These are phyloP conservation scores for Xiphophorus maculatus DNA, from an alignment of 2,113 vertebrate genomes.

Conservation along the genomic window DNA sequence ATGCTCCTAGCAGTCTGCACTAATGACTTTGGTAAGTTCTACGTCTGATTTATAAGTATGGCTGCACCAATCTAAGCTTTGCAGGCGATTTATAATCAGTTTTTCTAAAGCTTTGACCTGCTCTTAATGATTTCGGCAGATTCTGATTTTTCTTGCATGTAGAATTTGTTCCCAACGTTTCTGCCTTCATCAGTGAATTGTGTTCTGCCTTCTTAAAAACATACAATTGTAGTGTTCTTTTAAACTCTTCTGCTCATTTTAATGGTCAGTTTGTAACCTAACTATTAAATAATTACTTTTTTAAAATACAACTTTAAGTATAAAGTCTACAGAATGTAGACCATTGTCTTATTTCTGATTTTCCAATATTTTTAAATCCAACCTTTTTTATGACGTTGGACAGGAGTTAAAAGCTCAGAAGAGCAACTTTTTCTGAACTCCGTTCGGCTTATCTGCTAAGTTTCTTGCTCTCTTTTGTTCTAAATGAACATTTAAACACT, in stretches of 20 bases:
- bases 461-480: not conserved
- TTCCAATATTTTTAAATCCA: slow-evolving; percentile 8
- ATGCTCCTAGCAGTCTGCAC: slow-evolving; percentile 94
- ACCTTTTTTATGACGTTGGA: not conserved
- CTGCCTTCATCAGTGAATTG: too few relatives aligned
- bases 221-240: not conserved
- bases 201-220: not conserved
- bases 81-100: not conserved
- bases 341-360: too few relatives aligned
- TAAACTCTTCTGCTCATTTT: not conserved
- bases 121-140: too few relatives aligned
- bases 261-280: not conserved
- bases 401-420: too few relatives aligned
- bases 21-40: slow-evolving; percentile 93
- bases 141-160: not conserved
- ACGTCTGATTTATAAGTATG: not conserved
- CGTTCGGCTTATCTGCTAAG: too few relatives aligned
- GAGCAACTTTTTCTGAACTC: too few relatives aligned
- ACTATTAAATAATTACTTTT: not conserved
- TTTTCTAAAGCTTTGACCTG: not conserved
- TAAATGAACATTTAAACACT: not conserved
- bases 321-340: too few relatives aligned
- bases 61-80: not conserved
- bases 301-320: too few relatives aligned
- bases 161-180: too few relatives aligned